Percentiles rank a stretch among this genome's conserved stretches.
phyloP scores from a whole-genome alignment of 2,888 invertebrate species.

The Gymnocheta viridis region DNA sequence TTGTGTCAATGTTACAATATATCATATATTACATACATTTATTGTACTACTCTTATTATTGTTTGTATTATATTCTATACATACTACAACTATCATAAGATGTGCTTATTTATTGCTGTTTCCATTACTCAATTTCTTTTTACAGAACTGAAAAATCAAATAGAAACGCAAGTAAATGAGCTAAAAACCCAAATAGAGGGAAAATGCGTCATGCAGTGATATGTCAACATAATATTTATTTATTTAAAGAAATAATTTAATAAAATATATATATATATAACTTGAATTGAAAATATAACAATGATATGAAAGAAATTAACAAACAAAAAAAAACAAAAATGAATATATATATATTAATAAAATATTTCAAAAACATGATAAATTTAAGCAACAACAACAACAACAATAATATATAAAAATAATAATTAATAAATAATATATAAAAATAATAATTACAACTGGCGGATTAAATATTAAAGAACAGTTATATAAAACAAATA shows the following conservation, averaged over 20 bases:
- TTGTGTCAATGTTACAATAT: conserved; percentile 43
- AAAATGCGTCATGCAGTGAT: conserved; percentile 97
- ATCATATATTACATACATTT: conserved; percentile 31
- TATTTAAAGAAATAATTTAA: conserved; percentile 73
- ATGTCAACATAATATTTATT: conserved; percentile 81
- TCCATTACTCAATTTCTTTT: conserved; percentile 83
- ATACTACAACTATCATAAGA: conserved; percentile 79
- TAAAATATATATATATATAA: conserved; percentile 65
- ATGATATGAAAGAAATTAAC: conserved; percentile 67
- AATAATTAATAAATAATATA: conserved; percentile 17
- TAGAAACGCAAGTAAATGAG: conserved; percentile 98
- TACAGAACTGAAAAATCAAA: conserved; percentile 98
- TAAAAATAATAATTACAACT: conserved; percentile 15
- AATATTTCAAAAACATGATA: conserved; percentile 68
- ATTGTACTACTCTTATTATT: conserved; percentile 63
- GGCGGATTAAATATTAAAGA: conserved; percentile 44
- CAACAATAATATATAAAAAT: conserved; percentile 40
- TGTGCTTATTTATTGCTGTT: conserved; percentile 82
- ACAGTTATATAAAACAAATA: conserved; percentile 45
- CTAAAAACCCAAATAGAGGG: conserved; percentile 98
- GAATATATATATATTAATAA: conserved; percentile 47
- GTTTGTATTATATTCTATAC: conserved; percentile 63
- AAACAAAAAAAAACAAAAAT: conserved; percentile 42
- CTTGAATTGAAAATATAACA: conserved; percentile 58
- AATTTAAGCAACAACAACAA: conserved; percentile 50